These are phyloP conservation scores for Elephas maximus DNA, from an alignment of 2,113 vertebrate species.

Conservation along the genomic window DNA sequence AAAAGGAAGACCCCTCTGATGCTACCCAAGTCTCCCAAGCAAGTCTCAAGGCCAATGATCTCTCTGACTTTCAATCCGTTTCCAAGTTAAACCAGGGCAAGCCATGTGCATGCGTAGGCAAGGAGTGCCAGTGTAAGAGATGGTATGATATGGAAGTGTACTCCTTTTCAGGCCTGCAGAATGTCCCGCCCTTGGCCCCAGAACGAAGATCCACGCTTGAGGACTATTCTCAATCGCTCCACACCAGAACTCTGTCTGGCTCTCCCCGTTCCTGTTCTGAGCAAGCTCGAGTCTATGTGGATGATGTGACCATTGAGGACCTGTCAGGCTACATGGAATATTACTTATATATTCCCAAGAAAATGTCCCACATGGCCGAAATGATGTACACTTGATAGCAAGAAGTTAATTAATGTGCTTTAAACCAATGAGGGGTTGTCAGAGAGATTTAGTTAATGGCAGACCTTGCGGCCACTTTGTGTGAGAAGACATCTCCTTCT, in stretches of 20 bases:
- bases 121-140: slow-evolving; percentile 89
- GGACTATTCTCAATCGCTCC: slow-evolving; percentile 87
- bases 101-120: slow-evolving; percentile 83
- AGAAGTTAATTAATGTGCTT: slow-evolving; percentile 28
- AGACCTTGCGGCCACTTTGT: slow-evolving; percentile 78
- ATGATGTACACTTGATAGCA: slow-evolving; percentile 98
- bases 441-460: slow-evolving; percentile 75
- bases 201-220: slow-evolving; percentile 89
- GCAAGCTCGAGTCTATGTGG: slow-evolving; percentile 96
- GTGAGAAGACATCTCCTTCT: slow-evolving; percentile 81
- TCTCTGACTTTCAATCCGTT: slow-evolving; percentile 93
- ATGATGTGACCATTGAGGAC: slow-evolving; percentile 99
- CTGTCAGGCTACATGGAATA: slow-evolving; percentile 99
- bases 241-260: slow-evolving; percentile 92
- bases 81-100: slow-evolving; percentile 88
- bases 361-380: slow-evolving; percentile 99
- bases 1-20: slow-evolving; percentile 76
- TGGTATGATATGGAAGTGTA: slow-evolving; percentile 97
- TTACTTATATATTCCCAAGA: slow-evolving; percentile 99
- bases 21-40: slow-evolving; percentile 74
- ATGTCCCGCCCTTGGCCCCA: slow-evolving; percentile 89
- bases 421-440: slow-evolving; percentile 82
- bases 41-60: slow-evolving; percentile 82
- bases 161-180: slow-evolving; percentile 96
- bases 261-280: slow-evolving; percentile 97